phyloP scores from a whole-genome alignment of 2,113 vertebrate species.

The Upupa epops region DNA sequence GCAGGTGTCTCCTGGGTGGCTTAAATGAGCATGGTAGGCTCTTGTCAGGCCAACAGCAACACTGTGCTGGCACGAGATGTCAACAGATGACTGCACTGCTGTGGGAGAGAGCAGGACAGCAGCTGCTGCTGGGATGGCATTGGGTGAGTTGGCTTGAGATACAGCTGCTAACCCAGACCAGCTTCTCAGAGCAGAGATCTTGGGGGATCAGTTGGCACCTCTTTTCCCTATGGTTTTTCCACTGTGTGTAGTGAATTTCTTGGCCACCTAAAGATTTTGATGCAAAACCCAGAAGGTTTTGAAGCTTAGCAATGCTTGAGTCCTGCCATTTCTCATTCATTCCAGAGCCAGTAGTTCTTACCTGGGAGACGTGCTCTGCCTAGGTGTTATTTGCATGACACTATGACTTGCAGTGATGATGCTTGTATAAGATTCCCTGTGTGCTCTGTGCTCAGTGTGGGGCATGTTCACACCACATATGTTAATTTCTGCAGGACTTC shows the following conservation, averaged over 20 bases:
- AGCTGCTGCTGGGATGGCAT: not conserved
- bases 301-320: not conserved
- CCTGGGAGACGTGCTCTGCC: not conserved
- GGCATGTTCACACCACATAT: not conserved
- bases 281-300: not conserved
- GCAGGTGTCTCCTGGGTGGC: not conserved
- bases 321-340: not conserved
- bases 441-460: not conserved
- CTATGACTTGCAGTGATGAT: not conserved
- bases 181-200: not conserved
- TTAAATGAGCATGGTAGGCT: not conserved
- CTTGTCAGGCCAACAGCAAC: not conserved
- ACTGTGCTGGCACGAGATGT: not conserved
- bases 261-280: not conserved
- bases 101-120: not conserved
- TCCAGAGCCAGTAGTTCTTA: not conserved
- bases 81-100: not conserved
- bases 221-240: not conserved
- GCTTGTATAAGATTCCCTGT: not conserved
- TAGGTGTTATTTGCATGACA: not conserved
- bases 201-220: not conserved
- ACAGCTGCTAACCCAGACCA: not conserved
- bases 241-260: not conserved
- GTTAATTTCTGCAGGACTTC: not conserved
- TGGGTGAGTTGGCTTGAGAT: not conserved